These are phyloP conservation scores for Trematomus bernacchii DNA, from an alignment of 2,797 vertebrate genomes.

Conservation along the genomic window DNA sequence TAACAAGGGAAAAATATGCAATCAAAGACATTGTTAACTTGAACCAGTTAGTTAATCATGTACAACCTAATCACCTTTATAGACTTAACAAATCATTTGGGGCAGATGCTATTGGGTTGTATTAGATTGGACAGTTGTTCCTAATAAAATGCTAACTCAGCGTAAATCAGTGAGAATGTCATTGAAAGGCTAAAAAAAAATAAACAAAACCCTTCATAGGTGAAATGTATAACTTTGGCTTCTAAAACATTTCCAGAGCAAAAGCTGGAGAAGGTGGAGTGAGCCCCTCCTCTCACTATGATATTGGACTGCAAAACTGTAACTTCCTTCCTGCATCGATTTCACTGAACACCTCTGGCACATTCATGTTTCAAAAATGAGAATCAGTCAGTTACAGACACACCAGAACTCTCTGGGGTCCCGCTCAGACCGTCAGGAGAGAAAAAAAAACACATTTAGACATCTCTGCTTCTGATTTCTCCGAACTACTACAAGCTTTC, in stretches of 20 bases:
- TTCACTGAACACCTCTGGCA: slow-evolving; percentile 31
- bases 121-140: slow-evolving; percentile 14
- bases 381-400: slow-evolving; percentile 27
- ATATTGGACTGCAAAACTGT: slow-evolving; percentile 25
- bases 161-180: slow-evolving; percentile 2
- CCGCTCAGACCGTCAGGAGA: slow-evolving; percentile 9
- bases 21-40: no score
- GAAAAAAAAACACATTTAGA: slow-evolving; percentile 27
- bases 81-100: slow-evolving; percentile 7
- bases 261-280: slow-evolving; percentile 4
- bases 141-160: slow-evolving; percentile 10
- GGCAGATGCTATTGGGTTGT: not conserved
- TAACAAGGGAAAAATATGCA: no score
- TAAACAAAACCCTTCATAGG: not conserved
- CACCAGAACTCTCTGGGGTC: slow-evolving; percentile 35
- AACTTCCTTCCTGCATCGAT: slow-evolving; percentile 39
- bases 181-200: not conserved
- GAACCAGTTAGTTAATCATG: not conserved
- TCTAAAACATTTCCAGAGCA: slow-evolving; percentile 12
- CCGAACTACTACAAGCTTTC: slow-evolving; percentile 32
- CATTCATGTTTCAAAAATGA: slow-evolving; percentile 48
- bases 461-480: slow-evolving; percentile 39
- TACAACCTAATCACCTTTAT: not conserved
- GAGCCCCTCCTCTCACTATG: slow-evolving; percentile 17
- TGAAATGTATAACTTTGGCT: not conserved